These are phyloP conservation scores for Oncorhynchus masou DNA, from an alignment of 2,113 vertebrate species.

Conservation along the genomic window DNA sequence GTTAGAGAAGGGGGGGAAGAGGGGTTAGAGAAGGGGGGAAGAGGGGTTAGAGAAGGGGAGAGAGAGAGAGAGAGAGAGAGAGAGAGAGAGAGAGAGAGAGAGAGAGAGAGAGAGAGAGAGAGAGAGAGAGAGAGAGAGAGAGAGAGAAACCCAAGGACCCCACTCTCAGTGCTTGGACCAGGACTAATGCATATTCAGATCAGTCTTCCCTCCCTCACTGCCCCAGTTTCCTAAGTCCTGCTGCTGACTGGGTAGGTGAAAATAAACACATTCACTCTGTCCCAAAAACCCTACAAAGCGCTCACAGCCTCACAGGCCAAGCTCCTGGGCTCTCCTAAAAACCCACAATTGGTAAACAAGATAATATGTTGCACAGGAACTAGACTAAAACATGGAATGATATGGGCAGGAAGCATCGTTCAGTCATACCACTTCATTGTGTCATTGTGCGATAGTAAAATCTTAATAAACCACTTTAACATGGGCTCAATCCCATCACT, in stretches of 20 bases:
- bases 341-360: no score
- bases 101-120: slow-evolving; percentile 11
- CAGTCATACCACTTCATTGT: no score
- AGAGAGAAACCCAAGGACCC: slow-evolving; percentile 51
- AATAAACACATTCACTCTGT: slow-evolving; percentile 66
- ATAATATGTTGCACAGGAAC: no score
- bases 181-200: slow-evolving; percentile 74
- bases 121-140: slow-evolving; percentile 12
- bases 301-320: not conserved
- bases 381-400: no score
- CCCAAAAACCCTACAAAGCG: slow-evolving; percentile 44
- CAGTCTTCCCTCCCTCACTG: slow-evolving; percentile 64
- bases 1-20: not conserved
- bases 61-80: slow-evolving; percentile 17
- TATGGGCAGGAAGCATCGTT: no score
- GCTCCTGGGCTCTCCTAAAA: no score
- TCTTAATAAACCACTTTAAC: no score
- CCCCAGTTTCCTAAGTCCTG: slow-evolving; percentile 70
- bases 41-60: no score
- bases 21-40: not conserved
- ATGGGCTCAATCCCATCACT: no score
- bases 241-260: slow-evolving; percentile 49
- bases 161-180: slow-evolving; percentile 57
- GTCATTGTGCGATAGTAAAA: no score
- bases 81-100: slow-evolving; percentile 24